Conservation (phyloP, 1,140 invertebrate genomes). For the Trichonephila inaurata region DNA sequence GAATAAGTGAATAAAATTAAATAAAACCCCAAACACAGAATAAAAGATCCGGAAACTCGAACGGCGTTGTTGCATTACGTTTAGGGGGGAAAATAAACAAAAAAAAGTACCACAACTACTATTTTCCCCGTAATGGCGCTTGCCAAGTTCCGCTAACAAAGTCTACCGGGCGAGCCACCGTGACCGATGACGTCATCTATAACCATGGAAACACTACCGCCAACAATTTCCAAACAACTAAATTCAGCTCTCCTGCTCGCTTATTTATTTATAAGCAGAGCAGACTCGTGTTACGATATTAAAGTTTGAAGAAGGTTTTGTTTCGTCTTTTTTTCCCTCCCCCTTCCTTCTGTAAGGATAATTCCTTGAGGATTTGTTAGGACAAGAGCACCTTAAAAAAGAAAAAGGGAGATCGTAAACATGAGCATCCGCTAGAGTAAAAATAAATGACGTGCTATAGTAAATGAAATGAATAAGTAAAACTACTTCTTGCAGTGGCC, state of each 20-base stretch:
- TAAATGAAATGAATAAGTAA: slow-evolving; percentile 64
- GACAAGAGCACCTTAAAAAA: background rate
- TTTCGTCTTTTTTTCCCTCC: background rate
- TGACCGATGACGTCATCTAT: slow-evolving; percentile 72
- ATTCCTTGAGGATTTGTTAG: slow-evolving; percentile 61
- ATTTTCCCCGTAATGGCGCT: slow-evolving; percentile 45
- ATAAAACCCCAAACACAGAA: slow-evolving; percentile 13
- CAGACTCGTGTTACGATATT: slow-evolving; percentile 61
- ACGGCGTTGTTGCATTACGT: slow-evolving; percentile 43
- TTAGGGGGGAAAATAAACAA: background rate
- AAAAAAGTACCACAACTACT: slow-evolving; percentile 24
- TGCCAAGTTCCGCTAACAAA: slow-evolving; percentile 35
- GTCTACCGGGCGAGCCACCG: slow-evolving; percentile 27
- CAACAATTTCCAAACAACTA: slow-evolving; percentile 71
- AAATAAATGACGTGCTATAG: background rate
- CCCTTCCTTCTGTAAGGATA: background rate
- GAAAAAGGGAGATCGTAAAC: slow-evolving; percentile 40
- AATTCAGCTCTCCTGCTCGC: slow-evolving; percentile 33
- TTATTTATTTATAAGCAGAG: slow-evolving; percentile 67
- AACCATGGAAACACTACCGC: slow-evolving; percentile 71
- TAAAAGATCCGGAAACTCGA: slow-evolving; percentile 58
- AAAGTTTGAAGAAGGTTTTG: slow-evolving; percentile 61
- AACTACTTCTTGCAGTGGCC: background rate
- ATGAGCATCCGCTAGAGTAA: background rate
- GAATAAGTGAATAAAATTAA: background rate